Evolutionary conservation across 2,113 vertebrate species (phyloP), one percentile per base, ranked within the genome.

Genomic region (Lota lota): DNA sequence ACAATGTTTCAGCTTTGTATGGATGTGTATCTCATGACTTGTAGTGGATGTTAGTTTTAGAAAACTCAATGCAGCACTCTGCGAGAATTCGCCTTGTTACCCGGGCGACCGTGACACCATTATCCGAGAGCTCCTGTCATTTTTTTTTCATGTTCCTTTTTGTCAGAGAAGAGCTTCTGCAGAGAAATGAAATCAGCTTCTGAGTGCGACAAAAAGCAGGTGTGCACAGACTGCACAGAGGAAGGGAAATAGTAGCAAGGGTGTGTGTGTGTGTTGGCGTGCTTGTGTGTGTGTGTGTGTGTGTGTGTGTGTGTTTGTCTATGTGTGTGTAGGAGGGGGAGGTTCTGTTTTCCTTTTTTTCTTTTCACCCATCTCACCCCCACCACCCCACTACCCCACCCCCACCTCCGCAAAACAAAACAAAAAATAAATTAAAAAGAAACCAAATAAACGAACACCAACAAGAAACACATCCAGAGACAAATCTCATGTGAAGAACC

Each of bases 121-220:
- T 66, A 50, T 63, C 47, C 51, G 16, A 59, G 58, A 54, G 22
- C 62, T 22, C 64, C 16, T 58, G 14, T 54, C 12, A 47, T 50
- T 66, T n/a, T 36, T 61, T 64, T 57, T 69, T 40, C 62, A 60
- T 60, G 2, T 22, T 54, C 62, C 64, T 77, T 58, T 40, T 75
- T 21, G 6, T 60, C 12, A 60, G 63, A 57, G 54, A 73, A 77
- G 78, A 54, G 63, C 77, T 71, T 54, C 51, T 56, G 68, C 70
- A 79, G 64, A 80, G 83, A 82, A 82, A 78, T 75, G 69, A 77
- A 80, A 84, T 86, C 78, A 80, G 77, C 82, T 85, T 86, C 36
- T 86, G 75, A 79, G 76, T 79, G 3, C 70, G 69, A 85, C 73
- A 83, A 78, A 84, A 84, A 83, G 77, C 85, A 85, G 85, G 82